Base-by-base conservation (phyloP, 2,888 invertebrate species). In the Rhorus exstirpatorius region DNA sequence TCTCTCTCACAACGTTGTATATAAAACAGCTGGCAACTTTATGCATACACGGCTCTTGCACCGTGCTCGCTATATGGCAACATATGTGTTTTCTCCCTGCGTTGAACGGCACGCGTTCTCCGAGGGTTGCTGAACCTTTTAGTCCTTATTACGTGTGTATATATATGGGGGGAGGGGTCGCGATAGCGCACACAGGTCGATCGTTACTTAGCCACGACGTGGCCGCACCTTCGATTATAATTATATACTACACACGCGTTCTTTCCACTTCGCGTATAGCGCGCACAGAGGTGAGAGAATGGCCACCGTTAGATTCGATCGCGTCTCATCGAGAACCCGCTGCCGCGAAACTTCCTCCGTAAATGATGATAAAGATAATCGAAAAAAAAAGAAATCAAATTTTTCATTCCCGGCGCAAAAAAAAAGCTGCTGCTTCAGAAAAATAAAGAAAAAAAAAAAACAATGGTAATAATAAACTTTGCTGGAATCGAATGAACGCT, bases 181-280 rank as follows among this genome's bases (percentile, higher is more conserved):
- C 41, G 31, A 60, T n/a, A 24, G 49, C 58, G 55, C 58, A 49
- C 78, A 78, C 71, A 72, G 82, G 83, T 85, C 85, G 85, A 86
- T 78, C 84, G 85, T 84, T 86, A 86, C 81, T 85, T 78, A 82
- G 83, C 79, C 77, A 79, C 79, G 83, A 81, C 75, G 76, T 55
- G 80, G 85, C 84, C 89, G 84, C 89, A 82, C 89, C 89, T 88
- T 85, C 84, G 79, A 75, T 84, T 71, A 84, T 83, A 84, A 86
- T 84, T 84, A 84, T 81, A 83, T 63, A 72, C n/a, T n/a, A n/a
- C n/a, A n/a, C n/a, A n/a, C n/a, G n/a, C 81, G 76, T 78, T 75
- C 83, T 84, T 76, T 75, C 61, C 68, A 55, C 76, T 79, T 71
- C 26, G 24, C 58, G 71, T 58, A 67, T 71, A 65, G 58, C 46